Base-by-base conservation (phyloP, 2,797 vertebrate genomes). In the Erethizon dorsatum region DNA sequence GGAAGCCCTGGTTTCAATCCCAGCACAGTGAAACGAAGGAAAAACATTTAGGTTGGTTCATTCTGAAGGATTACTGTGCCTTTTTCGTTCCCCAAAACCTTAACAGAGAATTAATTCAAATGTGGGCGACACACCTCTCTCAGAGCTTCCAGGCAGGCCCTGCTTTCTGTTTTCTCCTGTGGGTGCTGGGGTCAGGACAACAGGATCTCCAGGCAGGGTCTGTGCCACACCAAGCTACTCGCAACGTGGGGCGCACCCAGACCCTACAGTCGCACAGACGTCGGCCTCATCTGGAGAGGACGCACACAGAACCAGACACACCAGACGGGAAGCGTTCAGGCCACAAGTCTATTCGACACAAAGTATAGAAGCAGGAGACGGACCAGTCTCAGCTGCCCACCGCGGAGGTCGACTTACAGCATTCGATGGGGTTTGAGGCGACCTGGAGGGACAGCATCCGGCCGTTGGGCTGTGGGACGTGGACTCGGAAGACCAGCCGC, bases 381-480 rank as follows among this genome's bases (percentile, higher is more conserved):
- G 56, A 9, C 37, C 56, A 28, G 56, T 18, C 41, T 31, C 26
- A 17, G 57, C 22, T 2, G 1, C 26, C 57, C 59, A 31, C 37
- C 59, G 45, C 26, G 33, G 47, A 13, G 6, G 28, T 41, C 69
- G 95, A 99, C 99, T 99, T 98, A 99, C 99, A 99, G 98, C 99
- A 99, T 97, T 99, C 99, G 0, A 99, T 99, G 89, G 99, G 99
- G 98, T 99, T 99, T 5, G 99, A 99, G 9, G 99, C 97, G 0
- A 98, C 99, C 98, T 99, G 99, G 28, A 99, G 98, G 50, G 99
- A 99, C 94, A 99, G 97, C 0, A 99, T 99, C 97, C 99, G 99
- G 98, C 99, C 99, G 0, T 98, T 99, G 98, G 99, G 98, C 97
- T 99, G 99, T 1, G 99, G 99, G 98, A 99, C 99, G 97, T 99